Percentiles rank a stretch among this genome's conserved stretches.
Conservation (phyloP, 2,797 vertebrate species). For the Bryconaethiops microstoma region DNA sequence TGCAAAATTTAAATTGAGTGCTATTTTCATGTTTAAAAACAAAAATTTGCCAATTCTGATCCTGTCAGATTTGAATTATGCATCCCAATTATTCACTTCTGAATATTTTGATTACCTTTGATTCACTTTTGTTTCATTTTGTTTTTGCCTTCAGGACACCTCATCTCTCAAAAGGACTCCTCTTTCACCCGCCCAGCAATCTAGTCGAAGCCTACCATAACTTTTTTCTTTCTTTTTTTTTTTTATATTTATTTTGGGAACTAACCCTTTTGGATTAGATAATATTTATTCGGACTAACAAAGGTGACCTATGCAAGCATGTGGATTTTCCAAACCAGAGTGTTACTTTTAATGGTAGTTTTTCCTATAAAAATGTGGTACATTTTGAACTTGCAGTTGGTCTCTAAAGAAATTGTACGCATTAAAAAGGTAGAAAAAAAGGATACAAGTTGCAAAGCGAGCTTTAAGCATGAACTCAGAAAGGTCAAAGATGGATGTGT, state of each 20-base stretch:
- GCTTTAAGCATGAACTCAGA: not conserved
- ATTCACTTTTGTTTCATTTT: constrained; percentile 1
- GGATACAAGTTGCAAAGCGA: no score
- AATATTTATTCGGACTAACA: constrained; percentile 27
- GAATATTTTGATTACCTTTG: no score
- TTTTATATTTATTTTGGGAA: not conserved
- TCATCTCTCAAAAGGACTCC: constrained; percentile 42
- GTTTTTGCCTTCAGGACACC: constrained; percentile 53
- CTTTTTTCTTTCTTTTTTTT: no score
- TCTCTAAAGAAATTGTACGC: not conserved
- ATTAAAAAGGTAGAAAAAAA: not conserved
- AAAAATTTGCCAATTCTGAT: no score
- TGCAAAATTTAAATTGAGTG: no score
- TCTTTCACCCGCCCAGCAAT: constrained; percentile 49
- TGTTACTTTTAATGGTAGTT: not conserved
- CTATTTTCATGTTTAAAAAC: no score
- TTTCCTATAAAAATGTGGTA: not conserved
- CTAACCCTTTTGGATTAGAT: not conserved
- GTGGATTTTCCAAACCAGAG: not conserved
- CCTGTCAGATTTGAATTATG: no score
- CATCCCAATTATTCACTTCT: no score
- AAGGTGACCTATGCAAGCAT: constrained; percentile 14
- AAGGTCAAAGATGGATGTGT: not conserved
- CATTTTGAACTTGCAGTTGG: not conserved
- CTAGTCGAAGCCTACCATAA: constrained; percentile 36